Evolutionary conservation across 2,797 vertebrate genomes (phyloP), one percentile per base, ranked within the genome.

Genomic region (Girardinus metallicus): DNA sequence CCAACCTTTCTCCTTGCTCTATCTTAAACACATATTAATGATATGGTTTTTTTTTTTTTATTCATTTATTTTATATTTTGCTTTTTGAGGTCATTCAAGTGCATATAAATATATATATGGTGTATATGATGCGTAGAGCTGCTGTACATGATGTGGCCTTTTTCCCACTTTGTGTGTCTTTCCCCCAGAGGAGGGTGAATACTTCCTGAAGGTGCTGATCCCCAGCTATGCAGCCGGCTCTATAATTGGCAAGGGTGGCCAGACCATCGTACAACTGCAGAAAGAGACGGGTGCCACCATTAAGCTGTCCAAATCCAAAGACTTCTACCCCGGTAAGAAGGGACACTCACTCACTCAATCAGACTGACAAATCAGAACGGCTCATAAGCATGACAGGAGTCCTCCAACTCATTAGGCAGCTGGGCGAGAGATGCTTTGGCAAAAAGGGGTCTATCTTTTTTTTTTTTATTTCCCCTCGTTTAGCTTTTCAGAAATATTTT

Each of bases 261-360:
- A 99, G 93, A 98, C 97, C 87, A 99, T 99, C 79, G 97, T 99
- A 86, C 97, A 99, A 93, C 94, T 98, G 83, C 97, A 99, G 95
- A 98, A 98, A 89, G 97, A 99, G 95, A 99, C 97, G 0, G 97
- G 97, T 26, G 97, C 97, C 92, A 99, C 97, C 86, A 98, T 99
- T 94, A 99, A 99, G 91, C 96, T 98, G 90, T 99, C 97, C 92
- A 99, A 99, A 96, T 99, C 97, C 94, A 99, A 99, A 97, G 97
- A 98, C 95, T 99, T 98, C 94, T 99, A 99, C 92, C 97, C 97
- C 87, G 97, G 97, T 98, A 94, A 96, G 95, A 89, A 80, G 46
- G 34, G 79, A 47, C 74, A 21, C 64, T 71, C 2, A 0, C 36
- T 85, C 80, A 0, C n/a, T 85, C 80, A 81, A 82, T 85, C 78